A percentile compares a stretch with the other conserved stretches of the same genome.
Conservation (phyloP, 2,113 vertebrate species). For the Nymphicus hollandicus region DNA sequence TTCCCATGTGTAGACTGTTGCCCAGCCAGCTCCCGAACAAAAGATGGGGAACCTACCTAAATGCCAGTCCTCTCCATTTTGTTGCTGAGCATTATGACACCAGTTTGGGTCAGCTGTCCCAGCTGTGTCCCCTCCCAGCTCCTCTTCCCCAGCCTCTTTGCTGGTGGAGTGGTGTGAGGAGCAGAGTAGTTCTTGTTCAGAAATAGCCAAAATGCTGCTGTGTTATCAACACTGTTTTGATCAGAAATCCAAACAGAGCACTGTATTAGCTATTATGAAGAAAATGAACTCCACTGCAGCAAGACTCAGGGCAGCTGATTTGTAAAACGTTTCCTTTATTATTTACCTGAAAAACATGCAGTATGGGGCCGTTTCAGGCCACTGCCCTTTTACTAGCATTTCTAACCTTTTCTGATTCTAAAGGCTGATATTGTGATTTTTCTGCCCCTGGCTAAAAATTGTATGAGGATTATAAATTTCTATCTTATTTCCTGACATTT, state of each 20-base stretch:
- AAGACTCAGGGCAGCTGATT: neutral
- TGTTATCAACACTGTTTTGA: neutral
- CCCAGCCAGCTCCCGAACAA: neutral
- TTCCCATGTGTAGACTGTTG: neutral
- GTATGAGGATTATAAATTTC: neutral
- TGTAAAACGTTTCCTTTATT: neutral
- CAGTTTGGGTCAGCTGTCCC: neutral
- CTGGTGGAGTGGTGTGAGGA: neutral
- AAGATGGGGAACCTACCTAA: neutral
- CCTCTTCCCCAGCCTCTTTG: neutral
- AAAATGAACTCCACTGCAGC: neutral
- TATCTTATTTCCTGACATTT: neutral
- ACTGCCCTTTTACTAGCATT: neutral
- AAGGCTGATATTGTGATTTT: neutral
- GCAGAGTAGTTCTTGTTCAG: neutral
- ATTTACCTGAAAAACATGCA: neutral
- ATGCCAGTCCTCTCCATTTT: neutral
- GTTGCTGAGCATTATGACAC: neutral
- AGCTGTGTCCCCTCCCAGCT: neutral
- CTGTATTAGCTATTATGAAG: accelerated
- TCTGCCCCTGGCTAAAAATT: neutral
- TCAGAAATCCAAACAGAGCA: neutral
- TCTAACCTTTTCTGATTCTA: neutral
- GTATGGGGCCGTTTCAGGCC: neutral
- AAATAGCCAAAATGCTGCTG: neutral